Base-by-base conservation (phyloP, 1,140 invertebrate species). In the Lordiphosa stackelbergi region DNA sequence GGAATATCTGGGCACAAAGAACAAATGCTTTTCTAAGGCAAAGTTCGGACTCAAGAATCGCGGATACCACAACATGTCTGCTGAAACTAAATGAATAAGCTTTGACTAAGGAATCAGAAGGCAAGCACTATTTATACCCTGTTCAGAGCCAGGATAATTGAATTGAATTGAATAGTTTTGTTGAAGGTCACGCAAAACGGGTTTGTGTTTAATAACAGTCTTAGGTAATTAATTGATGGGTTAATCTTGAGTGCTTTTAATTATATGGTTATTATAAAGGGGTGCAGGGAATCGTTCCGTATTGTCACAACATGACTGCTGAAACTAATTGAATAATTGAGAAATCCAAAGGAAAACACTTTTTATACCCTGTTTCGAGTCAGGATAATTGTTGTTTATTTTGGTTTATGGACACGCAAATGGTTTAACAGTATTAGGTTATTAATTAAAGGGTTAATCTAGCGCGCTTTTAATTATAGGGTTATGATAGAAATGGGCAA, bases 1-100 rank as follows among this genome's bases (percentile, higher is more conserved):
- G 5, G 73, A 79, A n/a, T 79, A 78, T 6, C 65, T 40, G 19
- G 73, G 57, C 9, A 73, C 70, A 5, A 59, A 79, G 56, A 78
- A 78, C 35, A 78, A 43, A 62, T 78, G 74, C 65, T 69, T 69
- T 7, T 54, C 55, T 41, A 78, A 45, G 11, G 73, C 65, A 69
- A 55, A 78, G 42, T 58, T 53, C 31, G 9, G 38, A 45, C 52
- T 56, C 24, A 78, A 28, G 11, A 55, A 78, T 13, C 61, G 35
- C 10, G 73, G 74, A 58, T 57, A 77, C 73, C 79, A 31, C 7
- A 31, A 31, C 28, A 31, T 31, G 28, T 31, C 79, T 35, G 10
- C 13, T 38, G 3, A n/a, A 4, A 34, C 34, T 38, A 42, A 45
- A 22, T 24, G 9, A 6, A 5, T 4, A n/a, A 6, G 8, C 13